Percentiles rank a stretch among this genome's conserved stretches.
These are phyloP conservation scores for Ondatra zibethicus DNA, from an alignment of 2,113 vertebrate species.

Conservation along the genomic window DNA sequence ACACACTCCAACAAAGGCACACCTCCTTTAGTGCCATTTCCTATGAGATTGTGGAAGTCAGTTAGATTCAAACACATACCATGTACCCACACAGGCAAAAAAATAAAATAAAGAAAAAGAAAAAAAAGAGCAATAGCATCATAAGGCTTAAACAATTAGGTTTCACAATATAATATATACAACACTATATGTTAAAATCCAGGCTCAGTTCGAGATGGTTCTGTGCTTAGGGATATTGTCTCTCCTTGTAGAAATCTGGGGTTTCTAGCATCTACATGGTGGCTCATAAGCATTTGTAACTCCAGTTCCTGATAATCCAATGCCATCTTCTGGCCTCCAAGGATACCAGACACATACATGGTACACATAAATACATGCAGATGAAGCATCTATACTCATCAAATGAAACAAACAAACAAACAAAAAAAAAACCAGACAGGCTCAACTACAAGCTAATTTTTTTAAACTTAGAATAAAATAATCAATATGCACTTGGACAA, in stretches of 20 bases:
- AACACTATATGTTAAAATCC: background rate
- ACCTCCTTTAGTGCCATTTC: background rate
- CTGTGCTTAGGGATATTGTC: too few species aligned
- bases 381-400: background rate
- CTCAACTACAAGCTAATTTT: background rate
- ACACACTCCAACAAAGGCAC: background rate
- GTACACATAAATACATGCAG: background rate
- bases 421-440: background rate
- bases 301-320: background rate
- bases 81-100: background rate
- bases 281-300: background rate
- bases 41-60: background rate
- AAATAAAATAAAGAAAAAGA: too few species aligned
- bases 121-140: background rate
- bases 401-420: background rate
- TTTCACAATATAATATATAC: background rate
- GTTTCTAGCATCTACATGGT: background rate
- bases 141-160: background rate
- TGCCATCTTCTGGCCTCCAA: background rate
- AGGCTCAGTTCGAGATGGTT: background rate
- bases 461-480: background rate
- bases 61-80: background rate
- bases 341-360: background rate
- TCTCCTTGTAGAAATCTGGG: background rate
- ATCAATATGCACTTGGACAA: slow-evolving; percentile 15